phyloP scores from a whole-genome alignment of 2,797 vertebrate species.

The Mareca strepera region DNA sequence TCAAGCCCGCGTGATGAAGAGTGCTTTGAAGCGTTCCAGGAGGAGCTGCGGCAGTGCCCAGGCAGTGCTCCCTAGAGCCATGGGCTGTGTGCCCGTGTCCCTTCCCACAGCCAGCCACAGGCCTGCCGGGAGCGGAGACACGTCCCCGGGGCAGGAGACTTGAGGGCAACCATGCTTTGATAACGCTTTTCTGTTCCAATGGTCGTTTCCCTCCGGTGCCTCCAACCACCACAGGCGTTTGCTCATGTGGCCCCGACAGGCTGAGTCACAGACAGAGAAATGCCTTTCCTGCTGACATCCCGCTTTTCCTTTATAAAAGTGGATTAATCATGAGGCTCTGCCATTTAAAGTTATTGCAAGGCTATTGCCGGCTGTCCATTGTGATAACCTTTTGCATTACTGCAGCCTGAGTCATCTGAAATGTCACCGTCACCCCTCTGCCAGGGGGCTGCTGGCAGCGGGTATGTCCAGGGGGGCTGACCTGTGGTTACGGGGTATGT shows the following conservation, averaged over 20 bases:
- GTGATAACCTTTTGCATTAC: background rate
- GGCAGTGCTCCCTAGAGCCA: no score
- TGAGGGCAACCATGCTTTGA: background rate
- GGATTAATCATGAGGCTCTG: background rate
- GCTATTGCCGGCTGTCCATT: background rate
- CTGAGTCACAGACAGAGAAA: conserved; percentile 6
- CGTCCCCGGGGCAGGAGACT: background rate
- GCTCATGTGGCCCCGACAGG: background rate
- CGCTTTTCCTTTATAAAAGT: background rate
- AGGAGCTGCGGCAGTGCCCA: background rate
- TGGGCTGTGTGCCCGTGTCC: no score
- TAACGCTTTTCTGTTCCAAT: background rate
- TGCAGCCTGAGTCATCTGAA: background rate
- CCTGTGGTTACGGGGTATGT: background rate
- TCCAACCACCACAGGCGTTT: background rate
- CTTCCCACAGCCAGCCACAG: no score
- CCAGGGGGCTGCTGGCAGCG: background rate
- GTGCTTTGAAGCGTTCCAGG: background rate
- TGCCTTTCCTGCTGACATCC: conserved; percentile 35
- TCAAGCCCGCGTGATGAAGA: background rate
- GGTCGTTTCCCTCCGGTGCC: background rate
- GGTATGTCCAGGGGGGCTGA: background rate
- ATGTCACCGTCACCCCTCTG: background rate
- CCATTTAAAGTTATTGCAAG: background rate
- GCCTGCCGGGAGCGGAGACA: background rate